Evolutionary conservation across 2,113 vertebrate genomes (phyloP), one percentile per base, ranked within the genome.

Genomic region (Colaptes auratus): DNA sequence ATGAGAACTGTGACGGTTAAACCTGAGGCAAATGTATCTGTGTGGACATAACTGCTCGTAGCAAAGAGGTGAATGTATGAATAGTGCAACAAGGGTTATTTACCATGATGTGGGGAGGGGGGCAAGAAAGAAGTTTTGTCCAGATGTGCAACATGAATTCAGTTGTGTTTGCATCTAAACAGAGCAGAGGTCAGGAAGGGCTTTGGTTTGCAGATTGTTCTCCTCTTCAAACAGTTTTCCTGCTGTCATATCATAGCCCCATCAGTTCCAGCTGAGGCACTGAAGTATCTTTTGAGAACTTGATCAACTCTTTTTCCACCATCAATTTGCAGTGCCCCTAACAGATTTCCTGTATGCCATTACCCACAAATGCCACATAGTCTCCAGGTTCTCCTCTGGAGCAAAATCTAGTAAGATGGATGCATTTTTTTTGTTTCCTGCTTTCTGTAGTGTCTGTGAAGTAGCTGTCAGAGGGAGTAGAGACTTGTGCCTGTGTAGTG

Each of bases 241-340:
- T 72, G 86, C 73, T 82, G 27, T 87, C 65, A 8, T 82, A 60
- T 95, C 3, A 28, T 81, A 91, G 81, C 67, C 71, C 72, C 75
- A n/a, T 75, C 28, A 80, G 87, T 81, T 86, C 82, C 55, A 93
- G 87, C 81, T 17, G n/a, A 84, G 53, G 82, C 88, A 84, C 90
- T 90, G 89, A 84, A 94, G 59, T 82, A 23, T 30, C 56, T 78
- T 93, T 91, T 39, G 67, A 72, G 70, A 70, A 82, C 44, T 53
- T 12, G 48, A 88, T 93, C 89, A 95, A 92, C 76, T 61, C 70
- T 79, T 86, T 85, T 92, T 90, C 94, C 94, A 85, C 70, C 80
- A n/a, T 73, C 75, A 39, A 14, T 66, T 90, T n/a, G 7, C 5
- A 60, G 61, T 84, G 42, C 63, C 95, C 76, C 83, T 93, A 25